Evolutionary conservation across 2,888 invertebrate genomes (phyloP).

Genomic region (Tenthredo mesomela): DNA sequence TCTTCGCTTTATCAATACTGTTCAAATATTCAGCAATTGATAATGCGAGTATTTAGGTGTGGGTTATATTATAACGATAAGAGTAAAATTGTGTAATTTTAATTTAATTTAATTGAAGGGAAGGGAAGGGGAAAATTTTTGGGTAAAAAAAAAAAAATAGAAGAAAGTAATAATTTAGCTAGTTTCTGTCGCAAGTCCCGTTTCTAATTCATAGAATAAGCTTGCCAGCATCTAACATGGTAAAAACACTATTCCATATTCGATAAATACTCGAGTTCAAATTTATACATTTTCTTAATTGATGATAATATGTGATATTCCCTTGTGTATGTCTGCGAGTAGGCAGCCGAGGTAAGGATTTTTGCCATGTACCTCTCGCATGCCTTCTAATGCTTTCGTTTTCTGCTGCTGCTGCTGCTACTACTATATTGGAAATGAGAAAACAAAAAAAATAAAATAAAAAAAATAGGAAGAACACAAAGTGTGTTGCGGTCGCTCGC

Average conservation of each 20-base stretch:
- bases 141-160: too few relatives aligned
- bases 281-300: constrained; percentile 33
- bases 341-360: constrained; percentile 72
- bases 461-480: background rate
- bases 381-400: constrained; percentile 48
- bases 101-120: background rate
- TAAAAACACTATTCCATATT: constrained; percentile 31
- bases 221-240: constrained; percentile 31
- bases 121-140: too few relatives aligned
- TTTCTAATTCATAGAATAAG: constrained; percentile 26
- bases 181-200: background rate
- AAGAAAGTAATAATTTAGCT: background rate
- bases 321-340: constrained; percentile 64
- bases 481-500: background rate
- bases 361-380: constrained; percentile 57
- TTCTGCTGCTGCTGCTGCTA: too few relatives aligned
- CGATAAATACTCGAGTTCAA: background rate
- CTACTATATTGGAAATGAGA: background rate
- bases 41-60: background rate
- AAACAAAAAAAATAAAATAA: too few relatives aligned
- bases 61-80: background rate
- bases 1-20: background rate
- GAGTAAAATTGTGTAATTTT: background rate
- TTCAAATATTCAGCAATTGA: background rate
- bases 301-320: constrained; percentile 56